Percentiles rank a stretch among this genome's conserved stretches.
Evolutionary conservation across 2,888 invertebrate genomes (phyloP).

Genomic region (Acanthosepion lycidas): DNA sequence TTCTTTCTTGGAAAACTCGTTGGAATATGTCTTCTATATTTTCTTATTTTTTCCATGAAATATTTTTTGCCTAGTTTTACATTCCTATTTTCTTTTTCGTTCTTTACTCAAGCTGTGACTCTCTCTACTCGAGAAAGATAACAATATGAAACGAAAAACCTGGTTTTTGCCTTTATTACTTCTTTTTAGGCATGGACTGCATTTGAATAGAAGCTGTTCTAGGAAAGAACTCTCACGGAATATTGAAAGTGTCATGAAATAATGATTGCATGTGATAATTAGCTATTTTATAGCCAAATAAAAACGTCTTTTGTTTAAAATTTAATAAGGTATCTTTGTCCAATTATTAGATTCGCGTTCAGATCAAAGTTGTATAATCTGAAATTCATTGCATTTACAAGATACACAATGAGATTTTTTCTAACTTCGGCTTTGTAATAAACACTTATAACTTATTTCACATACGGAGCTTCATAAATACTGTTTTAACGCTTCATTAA

Average conservation of each 20-base stretch:
- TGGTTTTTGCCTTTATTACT: background rate
- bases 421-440: background rate
- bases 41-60: no score
- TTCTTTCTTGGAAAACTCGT: background rate
- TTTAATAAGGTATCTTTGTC: background rate
- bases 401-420: background rate
- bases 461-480: no score
- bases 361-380: background rate
- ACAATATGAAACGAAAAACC: background rate
- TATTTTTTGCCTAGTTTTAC: background rate
- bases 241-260: background rate
- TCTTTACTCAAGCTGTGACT: background rate
- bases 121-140: background rate
- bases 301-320: background rate
- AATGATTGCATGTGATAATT: constrained; percentile 7
- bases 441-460: background rate
- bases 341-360: background rate
- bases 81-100: background rate
- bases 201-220: background rate
- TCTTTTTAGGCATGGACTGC: background rate
- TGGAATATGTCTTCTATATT: no score
- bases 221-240: background rate
- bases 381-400: background rate
- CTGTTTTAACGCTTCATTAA: no score
- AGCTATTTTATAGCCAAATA: background rate